A percentile compares a stretch with the other conserved stretches of the same genome.
These are phyloP conservation scores for Platycercus adscitus DNA, from an alignment of 2,113 vertebrate species.

Conservation along the genomic window DNA sequence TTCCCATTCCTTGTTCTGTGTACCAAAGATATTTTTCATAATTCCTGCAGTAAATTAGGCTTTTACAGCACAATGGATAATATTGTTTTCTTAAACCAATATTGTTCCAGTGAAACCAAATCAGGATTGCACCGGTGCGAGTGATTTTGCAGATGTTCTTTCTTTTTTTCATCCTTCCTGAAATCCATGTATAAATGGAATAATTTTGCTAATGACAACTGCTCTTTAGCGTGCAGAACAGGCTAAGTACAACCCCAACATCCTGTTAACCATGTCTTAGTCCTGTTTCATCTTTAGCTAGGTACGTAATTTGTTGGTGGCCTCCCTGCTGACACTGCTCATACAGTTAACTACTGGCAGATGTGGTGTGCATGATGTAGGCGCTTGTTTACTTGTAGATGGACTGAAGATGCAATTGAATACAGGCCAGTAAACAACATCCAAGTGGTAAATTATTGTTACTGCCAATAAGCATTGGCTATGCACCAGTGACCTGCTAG, in stretches of 20 bases:
- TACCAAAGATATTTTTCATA: neutral
- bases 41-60: neutral
- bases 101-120: neutral
- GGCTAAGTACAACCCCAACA: neutral
- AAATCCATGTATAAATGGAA: neutral
- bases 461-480: neutral
- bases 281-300: neutral
- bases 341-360: neutral
- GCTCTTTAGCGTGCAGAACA: neutral
- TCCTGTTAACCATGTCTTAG: neutral
- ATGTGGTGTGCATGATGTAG: neutral
- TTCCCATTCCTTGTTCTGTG: neutral
- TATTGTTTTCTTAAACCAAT: neutral
- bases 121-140: neutral
- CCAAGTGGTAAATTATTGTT: neutral
- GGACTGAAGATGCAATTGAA: neutral
- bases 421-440: neutral
- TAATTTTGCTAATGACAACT: neutral
- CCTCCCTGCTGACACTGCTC: neutral
- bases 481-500: neutral
- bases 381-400: neutral
- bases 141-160: neutral
- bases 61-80: neutral
- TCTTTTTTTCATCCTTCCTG: neutral
- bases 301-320: neutral